phyloP scores from a whole-genome alignment of 2,888 invertebrate genomes.

The Drosophila affinis region DNA sequence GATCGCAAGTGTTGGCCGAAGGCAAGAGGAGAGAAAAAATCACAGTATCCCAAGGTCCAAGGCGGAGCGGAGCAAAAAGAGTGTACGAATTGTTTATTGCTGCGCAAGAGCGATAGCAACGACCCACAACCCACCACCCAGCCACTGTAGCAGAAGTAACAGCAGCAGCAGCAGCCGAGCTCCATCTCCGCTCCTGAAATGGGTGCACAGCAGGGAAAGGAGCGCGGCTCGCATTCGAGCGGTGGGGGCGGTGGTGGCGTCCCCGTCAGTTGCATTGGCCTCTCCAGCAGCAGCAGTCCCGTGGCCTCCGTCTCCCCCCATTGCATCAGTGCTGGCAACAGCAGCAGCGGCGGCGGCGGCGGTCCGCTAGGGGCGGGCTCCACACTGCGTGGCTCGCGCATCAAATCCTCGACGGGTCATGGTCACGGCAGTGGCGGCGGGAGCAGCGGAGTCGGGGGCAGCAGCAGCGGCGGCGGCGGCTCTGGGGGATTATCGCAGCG shows the following conservation, averaged over 20 bases:
- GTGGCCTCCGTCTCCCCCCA: conserved; percentile 77
- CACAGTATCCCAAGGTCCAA: conserved; percentile 21
- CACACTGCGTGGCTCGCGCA: conserved; percentile 90
- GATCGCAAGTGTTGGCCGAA: conserved; percentile 13
- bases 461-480: conserved; percentile 62
- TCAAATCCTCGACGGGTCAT: conserved; percentile 84
- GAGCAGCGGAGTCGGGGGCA: conserved; percentile 53
- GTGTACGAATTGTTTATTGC: conserved; percentile 54
- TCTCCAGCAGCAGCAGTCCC: conserved; percentile 79
- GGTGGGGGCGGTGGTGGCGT: conserved; percentile 68
- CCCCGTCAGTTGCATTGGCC: conserved; percentile 86
- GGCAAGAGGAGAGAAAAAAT: conserved; percentile 12
- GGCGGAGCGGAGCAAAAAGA: conserved; percentile 50
- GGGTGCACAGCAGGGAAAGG: conserved; percentile 98
- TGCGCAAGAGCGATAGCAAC: conserved; percentile 52
- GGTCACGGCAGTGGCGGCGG: conserved; percentile 53
- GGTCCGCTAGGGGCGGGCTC: conserved; percentile 83
- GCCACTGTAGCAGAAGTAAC: conserved; percentile 1
- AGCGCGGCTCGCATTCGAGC: conserved; percentile 86
- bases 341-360: conserved; percentile 52
- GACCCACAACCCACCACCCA: conserved; percentile 38
- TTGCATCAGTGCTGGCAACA: conserved; percentile 81
- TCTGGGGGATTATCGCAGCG: conserved; percentile 83
- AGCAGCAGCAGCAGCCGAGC: conserved; percentile 7
- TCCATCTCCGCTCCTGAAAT: conserved; percentile 83